Percentiles rank a stretch among this genome's conserved stretches.
These are phyloP conservation scores for Penaeus monodon DNA, from an alignment of 2,888 invertebrate species.

Conservation along the genomic window DNA sequence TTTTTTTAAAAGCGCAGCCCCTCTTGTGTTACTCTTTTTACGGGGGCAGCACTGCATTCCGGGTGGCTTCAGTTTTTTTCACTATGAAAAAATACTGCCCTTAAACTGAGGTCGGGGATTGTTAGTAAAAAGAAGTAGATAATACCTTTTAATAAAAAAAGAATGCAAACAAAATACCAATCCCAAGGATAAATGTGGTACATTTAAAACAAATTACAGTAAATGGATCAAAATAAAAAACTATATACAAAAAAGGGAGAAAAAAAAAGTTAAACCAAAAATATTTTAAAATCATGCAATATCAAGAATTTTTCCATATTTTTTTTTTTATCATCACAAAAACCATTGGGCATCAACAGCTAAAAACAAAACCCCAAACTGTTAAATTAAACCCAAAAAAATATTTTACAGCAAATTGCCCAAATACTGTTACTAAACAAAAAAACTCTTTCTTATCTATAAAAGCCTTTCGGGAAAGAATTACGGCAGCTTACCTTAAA, in stretches of 20 bases:
- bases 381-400: not conserved
- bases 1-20: not conserved
- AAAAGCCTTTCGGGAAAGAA: too few species aligned
- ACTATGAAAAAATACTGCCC: too few species aligned
- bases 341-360: slow-evolving; percentile 17
- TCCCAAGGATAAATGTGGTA: not conserved
- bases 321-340: slow-evolving; percentile 9
- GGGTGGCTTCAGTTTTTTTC: too few species aligned
- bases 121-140: not conserved
- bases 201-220: slow-evolving; percentile 2
- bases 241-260: slow-evolving; percentile 15
- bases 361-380: not conserved
- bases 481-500: too few species aligned
- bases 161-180: not conserved
- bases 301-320: too few species aligned
- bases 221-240: not conserved
- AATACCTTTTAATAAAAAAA: not conserved
- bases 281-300: not conserved
- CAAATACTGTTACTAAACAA: too few species aligned
- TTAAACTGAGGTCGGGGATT: too few species aligned
- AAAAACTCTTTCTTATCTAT: too few species aligned
- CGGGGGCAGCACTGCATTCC: too few species aligned
- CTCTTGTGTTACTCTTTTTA: not conserved
- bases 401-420: not conserved
- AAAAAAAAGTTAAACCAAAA: slow-evolving; percentile 1